phyloP scores from a whole-genome alignment of 1,140 invertebrate genomes.

The Copidosoma floridanum region DNA sequence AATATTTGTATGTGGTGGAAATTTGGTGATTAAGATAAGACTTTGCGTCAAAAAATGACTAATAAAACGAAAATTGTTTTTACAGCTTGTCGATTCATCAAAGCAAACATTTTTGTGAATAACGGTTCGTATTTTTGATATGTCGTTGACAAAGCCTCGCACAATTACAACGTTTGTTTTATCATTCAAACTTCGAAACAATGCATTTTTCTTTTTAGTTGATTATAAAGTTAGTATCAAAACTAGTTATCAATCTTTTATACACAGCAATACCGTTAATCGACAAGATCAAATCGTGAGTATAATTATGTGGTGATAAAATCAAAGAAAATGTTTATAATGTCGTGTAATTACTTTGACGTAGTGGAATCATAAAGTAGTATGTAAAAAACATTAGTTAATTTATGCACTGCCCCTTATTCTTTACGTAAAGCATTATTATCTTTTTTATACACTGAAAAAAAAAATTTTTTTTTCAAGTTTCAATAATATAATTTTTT shows the following conservation, averaged over 20 bases:
- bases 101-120: conserved; percentile 1
- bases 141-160: neutral
- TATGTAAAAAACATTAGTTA: conserved; percentile 11
- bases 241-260: conserved; percentile 2
- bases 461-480: neutral
- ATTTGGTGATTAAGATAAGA: conserved; percentile 4
- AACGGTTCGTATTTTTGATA: conserved; percentile 3
- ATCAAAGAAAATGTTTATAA: neutral
- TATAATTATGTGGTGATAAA: neutral
- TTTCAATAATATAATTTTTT: neutral
- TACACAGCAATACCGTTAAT: conserved; percentile 5
- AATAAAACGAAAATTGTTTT: no score
- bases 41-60: conserved; percentile 5
- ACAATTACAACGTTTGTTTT: conserved; percentile 4
- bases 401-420: conserved; percentile 15
- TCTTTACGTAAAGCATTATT: conserved; percentile 6
- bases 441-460: neutral
- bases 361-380: conserved; percentile 14
- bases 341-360: no score
- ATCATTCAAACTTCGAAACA: no score
- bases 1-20: conserved; percentile 7
- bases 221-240: neutral
- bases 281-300: conserved; percentile 1
- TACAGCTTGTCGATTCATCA: conserved; percentile 13
- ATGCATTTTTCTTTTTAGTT: no score